Evolutionary conservation across 2,113 vertebrate species (phyloP).

Genomic region (Nannospalax galili): DNA sequence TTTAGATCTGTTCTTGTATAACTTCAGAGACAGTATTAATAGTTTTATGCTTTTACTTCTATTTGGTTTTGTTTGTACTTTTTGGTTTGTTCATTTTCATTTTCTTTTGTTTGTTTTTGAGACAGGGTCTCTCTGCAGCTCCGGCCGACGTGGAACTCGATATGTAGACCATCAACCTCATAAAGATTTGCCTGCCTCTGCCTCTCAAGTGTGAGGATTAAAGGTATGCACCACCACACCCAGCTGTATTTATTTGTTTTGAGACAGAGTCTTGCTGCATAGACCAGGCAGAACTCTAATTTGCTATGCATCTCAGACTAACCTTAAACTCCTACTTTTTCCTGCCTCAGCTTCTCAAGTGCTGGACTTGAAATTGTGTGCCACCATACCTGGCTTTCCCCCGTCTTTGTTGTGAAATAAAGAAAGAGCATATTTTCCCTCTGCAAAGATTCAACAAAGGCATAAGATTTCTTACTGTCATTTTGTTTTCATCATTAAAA

Average conservation of each 20-base stretch:
- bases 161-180: too few relatives aligned
- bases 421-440: not conserved
- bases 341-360: not conserved
- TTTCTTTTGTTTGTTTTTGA: too few relatives aligned
- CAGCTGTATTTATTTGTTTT: not conserved
- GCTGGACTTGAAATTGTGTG: not conserved
- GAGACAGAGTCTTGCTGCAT: not conserved
- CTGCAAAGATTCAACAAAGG: constrained; percentile 26
- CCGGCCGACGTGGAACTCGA: too few relatives aligned
- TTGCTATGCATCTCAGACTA: not conserved
- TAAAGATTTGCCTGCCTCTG: too few relatives aligned
- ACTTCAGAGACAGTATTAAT: not conserved
- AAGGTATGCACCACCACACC: too few relatives aligned
- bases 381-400: not conserved
- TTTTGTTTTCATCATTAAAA: constrained; percentile 30
- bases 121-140: too few relatives aligned
- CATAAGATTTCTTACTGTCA: not conserved
- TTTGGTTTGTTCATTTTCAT: too few relatives aligned
- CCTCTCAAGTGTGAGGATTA: too few relatives aligned
- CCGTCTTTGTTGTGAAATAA: constrained; percentile 16
- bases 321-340: not conserved
- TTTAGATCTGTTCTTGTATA: not conserved
- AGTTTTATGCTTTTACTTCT: not conserved
- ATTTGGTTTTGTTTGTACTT: not conserved
- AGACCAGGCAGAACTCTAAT: not conserved